phyloP scores from a whole-genome alignment of 2,888 invertebrate genomes.

The Plusia festucae region DNA sequence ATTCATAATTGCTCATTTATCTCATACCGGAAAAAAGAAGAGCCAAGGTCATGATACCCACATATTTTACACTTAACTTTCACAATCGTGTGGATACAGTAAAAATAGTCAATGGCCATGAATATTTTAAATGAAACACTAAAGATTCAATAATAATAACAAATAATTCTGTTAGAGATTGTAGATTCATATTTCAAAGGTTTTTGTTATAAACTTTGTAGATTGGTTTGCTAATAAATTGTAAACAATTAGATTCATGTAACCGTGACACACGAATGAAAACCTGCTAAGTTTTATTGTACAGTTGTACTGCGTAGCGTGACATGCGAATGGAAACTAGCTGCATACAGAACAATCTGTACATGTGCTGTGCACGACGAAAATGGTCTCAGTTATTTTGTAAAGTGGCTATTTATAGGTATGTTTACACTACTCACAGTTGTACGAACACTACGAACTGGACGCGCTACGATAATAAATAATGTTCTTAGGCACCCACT shows the following conservation, averaged over 20 bases:
- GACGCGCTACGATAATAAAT: slow-evolving; percentile 55
- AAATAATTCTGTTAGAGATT: slow-evolving; percentile 1
- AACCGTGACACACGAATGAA: slow-evolving; percentile 34
- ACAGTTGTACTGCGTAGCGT: slow-evolving; percentile 35
- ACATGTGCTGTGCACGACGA: slow-evolving; percentile 55
- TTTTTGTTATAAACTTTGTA: not conserved
- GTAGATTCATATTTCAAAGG: not conserved
- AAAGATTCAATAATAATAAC: no score
- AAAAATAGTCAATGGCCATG: not conserved
- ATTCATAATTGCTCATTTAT: slow-evolving; percentile 3
- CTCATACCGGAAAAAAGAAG: not conserved
- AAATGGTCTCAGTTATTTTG: slow-evolving; percentile 68
- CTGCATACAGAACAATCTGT: slow-evolving; percentile 34
- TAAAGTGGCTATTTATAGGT: slow-evolving; percentile 71
- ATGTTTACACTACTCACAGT: slow-evolving; percentile 70
- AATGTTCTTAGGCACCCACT: slow-evolving; percentile 42
- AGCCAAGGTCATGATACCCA: not conserved
- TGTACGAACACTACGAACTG: slow-evolving; percentile 53
- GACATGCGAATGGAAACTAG: slow-evolving; percentile 45
- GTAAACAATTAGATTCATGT: slow-evolving; percentile 35
- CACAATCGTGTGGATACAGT: not conserved
- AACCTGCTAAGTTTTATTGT: slow-evolving; percentile 41
- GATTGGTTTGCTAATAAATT: slow-evolving; percentile 21
- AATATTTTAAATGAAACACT: not conserved
- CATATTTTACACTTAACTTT: not conserved